A percentile compares a stretch with the other conserved stretches of the same genome.
These are phyloP conservation scores for Drosophila trapezifrons DNA, from an alignment of 1,140 invertebrate species.

Conservation along the genomic window DNA sequence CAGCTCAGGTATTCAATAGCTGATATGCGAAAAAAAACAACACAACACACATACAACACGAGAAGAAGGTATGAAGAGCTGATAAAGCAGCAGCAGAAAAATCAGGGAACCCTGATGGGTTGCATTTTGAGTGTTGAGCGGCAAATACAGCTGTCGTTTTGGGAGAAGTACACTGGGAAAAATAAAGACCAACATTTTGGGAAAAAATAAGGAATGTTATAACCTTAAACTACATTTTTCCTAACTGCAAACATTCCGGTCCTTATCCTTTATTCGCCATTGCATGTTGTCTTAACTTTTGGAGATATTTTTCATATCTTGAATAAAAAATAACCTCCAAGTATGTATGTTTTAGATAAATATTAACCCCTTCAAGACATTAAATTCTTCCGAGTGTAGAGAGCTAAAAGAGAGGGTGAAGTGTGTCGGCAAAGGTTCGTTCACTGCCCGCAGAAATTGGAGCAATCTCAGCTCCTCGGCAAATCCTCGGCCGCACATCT, in stretches of 20 bases:
- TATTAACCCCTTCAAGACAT: too few relatives aligned
- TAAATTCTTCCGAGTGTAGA: background rate
- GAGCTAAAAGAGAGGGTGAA: slow-evolving; percentile 5
- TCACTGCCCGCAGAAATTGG: slow-evolving; percentile 72
- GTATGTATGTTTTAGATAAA: too few relatives aligned
- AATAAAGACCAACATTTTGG: background rate
- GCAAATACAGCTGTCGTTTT: slow-evolving; percentile 69
- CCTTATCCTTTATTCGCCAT: too few relatives aligned
- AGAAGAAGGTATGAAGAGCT: slow-evolving; percentile 31
- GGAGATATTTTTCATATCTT: background rate
- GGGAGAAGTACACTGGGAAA: slow-evolving; percentile 15
- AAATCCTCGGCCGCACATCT: slow-evolving; percentile 40
- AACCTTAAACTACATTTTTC: too few relatives aligned
- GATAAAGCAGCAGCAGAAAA: slow-evolving; percentile 45
- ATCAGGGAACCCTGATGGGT: slow-evolving; percentile 36
- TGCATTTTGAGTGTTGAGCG: slow-evolving; percentile 28
- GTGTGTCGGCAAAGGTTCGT: slow-evolving; percentile 22
- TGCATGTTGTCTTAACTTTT: background rate
- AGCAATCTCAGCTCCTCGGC: slow-evolving; percentile 57
- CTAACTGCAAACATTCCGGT: too few relatives aligned
- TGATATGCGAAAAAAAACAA: slow-evolving; percentile 55
- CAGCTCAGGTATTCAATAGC: slow-evolving; percentile 47
- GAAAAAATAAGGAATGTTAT: too few relatives aligned
- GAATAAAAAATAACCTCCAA: background rate
- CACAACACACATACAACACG: background rate